Base-by-base conservation (phyloP, 2,797 vertebrate genomes). In the Urosaurus nigricauda region DNA sequence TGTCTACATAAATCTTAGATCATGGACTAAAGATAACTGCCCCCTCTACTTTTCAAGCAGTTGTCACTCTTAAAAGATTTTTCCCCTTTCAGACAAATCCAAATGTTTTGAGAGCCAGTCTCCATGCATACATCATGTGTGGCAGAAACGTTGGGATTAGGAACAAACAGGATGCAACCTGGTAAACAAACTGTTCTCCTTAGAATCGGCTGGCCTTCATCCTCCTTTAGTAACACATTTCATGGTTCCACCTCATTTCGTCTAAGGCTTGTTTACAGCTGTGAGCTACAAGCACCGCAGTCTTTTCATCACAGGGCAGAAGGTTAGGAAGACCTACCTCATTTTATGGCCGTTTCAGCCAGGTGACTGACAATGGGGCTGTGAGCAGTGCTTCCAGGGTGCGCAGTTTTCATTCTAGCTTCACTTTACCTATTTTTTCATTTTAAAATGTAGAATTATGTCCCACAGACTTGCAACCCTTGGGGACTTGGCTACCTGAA, bases 291-390 rank as follows among this genome's bases (percentile, higher is more conserved):
- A 94, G 94, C 6, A 73, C 94, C 95, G 91, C 26, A 26, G 58
- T 16, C 87, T 84, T 89, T 84, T 86, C 82, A 83, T 73, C 77
- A 85, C 32, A 91, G 83, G 83, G 88, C 83, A 2, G 75, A 73
- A 90, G 89, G 89, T 73, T 86, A 96, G 90, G 96, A 95, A 96
- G 78, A 35, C 87, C 90, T 85, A 93, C 73, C 90, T 90, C 94
- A 95, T 88, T 87, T 85, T 35, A 1, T 88, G n/a, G 79, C 78
- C 68, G 19, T 82, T 94, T 83, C 80, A 83, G 21, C 58, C 3
- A 0, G 79, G 79, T 81, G 71, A 51, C 4, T 5, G 51, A 91
- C 0, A 0, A 85, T 0, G 53, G 32, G 11, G 12, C 68, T 92
- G 81, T 37, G 75, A 87, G 78, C 19, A 78, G 3, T 85, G 75